Conservation (phyloP, 1,140 invertebrate genomes). For the Pachyrhynchus sulphureomaculatus region DNA sequence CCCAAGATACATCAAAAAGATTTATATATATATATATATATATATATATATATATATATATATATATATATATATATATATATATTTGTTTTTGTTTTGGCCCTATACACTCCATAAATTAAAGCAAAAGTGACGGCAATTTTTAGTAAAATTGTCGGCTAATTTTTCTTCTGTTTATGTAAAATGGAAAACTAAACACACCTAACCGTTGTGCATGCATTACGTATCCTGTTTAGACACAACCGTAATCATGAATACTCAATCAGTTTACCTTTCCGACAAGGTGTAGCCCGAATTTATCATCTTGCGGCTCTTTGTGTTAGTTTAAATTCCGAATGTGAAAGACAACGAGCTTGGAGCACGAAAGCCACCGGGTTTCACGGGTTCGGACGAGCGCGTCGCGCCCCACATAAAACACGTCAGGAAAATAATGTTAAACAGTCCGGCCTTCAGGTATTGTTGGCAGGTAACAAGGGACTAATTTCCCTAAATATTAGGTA, state of each 20-base stretch:
- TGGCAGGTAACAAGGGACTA: constrained; percentile 7
- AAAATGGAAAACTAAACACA: too few relatives aligned
- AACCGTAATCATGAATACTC: constrained; percentile 24
- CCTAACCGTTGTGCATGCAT: too few relatives aligned
- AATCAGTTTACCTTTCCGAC: constrained; percentile 2
- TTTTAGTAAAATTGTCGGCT: too few relatives aligned
- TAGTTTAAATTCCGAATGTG: constrained; percentile 23
- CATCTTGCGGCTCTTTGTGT: constrained; percentile 13
- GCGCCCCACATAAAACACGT: constrained; percentile 20
- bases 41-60: too few relatives aligned
- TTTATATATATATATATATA: too few relatives aligned
- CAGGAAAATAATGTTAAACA: constrained; percentile 18
- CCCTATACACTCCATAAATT: too few relatives aligned
- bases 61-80: too few relatives aligned
- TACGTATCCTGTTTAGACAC: too few relatives aligned
- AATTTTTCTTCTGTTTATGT: too few relatives aligned
- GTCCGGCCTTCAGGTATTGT: constrained; percentile 13
- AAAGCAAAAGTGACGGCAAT: too few relatives aligned
- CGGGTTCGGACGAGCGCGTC: constrained; percentile 7
- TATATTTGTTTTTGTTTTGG: too few relatives aligned
- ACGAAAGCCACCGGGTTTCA: constrained; percentile 23
- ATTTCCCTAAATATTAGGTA: constrained; percentile 14
- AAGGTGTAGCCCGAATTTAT: constrained; percentile 22
- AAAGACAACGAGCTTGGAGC: constrained; percentile 19
- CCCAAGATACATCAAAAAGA: too few relatives aligned